A percentile compares a stretch with the other conserved stretches of the same genome.
phyloP scores from a whole-genome alignment of 2,113 vertebrate species.

The Carettochelys insculpta region DNA sequence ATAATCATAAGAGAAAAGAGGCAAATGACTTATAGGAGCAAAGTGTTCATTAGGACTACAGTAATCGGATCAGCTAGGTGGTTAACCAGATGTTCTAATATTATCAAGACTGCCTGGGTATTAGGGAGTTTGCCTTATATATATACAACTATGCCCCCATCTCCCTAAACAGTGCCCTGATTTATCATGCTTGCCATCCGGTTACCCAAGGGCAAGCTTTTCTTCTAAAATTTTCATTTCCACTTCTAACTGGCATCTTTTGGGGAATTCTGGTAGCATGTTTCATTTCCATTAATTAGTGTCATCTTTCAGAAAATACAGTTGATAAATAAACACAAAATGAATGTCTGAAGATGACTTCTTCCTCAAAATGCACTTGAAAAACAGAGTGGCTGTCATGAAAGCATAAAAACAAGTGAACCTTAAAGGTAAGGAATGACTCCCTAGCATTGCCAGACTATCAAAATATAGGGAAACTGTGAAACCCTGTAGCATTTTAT shows the following conservation, averaged over 20 bases:
- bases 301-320: conserved; percentile 28
- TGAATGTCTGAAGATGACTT: conserved; percentile 23
- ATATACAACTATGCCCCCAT: too few relatives aligned
- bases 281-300: conserved; percentile 59
- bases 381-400: conserved; percentile 13
- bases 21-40: conserved; percentile 30
- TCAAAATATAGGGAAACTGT: background rate
- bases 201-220: background rate
- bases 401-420: background rate
- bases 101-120: too few relatives aligned
- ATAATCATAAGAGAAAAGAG: background rate
- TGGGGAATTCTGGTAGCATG: conserved; percentile 22
- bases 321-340: conserved; percentile 49
- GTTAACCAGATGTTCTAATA: too few relatives aligned
- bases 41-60: background rate
- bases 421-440: background rate
- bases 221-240: conserved; percentile 2
- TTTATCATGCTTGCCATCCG: too few relatives aligned
- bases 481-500: background rate
- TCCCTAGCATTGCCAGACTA: background rate
- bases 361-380: conserved; percentile 32
- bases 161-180: too few relatives aligned
- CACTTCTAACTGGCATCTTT: conserved; percentile 10
- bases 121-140: too few relatives aligned
- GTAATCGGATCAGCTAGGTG: background rate